Evolutionary conservation across 2,113 vertebrate genomes (phyloP).

Genomic region (Nasalis larvatus): DNA sequence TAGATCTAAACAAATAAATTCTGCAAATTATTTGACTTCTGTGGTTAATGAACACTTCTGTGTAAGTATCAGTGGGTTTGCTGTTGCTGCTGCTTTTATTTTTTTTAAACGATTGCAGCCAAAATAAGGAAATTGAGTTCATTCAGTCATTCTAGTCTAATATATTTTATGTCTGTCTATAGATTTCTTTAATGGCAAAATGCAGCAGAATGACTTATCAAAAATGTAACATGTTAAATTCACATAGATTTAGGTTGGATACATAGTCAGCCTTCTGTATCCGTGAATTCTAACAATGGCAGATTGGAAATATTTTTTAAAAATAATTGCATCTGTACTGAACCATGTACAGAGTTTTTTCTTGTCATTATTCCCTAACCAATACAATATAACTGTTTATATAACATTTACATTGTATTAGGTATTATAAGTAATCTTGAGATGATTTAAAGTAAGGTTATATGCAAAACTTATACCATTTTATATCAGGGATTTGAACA

Average conservation of each 20-base stretch:
- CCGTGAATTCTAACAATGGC: not conserved
- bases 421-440: not conserved
- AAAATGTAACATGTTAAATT: not conserved
- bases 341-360: not conserved
- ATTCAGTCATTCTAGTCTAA: not conserved
- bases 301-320: not conserved
- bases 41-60: not conserved
- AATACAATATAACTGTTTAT: not conserved
- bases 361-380: not conserved
- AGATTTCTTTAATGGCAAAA: constrained; percentile 13
- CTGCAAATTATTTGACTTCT: constrained; percentile 9
- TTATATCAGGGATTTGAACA: not conserved
- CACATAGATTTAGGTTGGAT: not conserved
- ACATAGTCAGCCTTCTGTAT: not conserved
- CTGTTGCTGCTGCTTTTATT: not conserved
- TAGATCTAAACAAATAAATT: not conserved
- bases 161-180: not conserved
- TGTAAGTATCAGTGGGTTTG: not conserved
- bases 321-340: not conserved
- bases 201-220: not conserved
- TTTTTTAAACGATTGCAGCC: not conserved
- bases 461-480: not conserved
- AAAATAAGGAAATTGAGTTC: constrained; percentile 15
- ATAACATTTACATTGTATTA: not conserved
- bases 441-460: not conserved